Evolutionary conservation across 2,113 vertebrate species (phyloP).

Genomic region (Perca flavescens): DNA sequence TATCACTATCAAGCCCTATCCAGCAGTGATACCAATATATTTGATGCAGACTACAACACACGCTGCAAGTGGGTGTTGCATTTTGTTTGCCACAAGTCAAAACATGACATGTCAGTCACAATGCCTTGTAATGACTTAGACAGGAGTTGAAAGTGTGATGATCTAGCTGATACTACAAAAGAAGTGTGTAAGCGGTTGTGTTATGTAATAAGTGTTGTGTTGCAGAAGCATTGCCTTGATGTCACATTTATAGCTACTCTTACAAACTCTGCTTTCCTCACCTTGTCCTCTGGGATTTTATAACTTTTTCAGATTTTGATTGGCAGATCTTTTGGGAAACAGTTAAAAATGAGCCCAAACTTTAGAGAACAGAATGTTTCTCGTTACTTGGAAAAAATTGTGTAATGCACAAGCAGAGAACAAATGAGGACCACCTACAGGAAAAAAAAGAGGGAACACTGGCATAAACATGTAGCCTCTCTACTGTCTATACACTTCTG

Average conservation of each 20-base stretch:
- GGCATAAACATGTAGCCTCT: constrained; percentile 68
- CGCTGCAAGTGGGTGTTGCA: constrained; percentile 15
- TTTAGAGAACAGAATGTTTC: constrained; percentile 58
- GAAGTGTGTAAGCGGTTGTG: constrained; percentile 11
- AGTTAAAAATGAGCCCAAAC: constrained; percentile 56
- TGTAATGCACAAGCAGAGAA: constrained; percentile 46
- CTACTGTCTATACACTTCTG: constrained; percentile 42
- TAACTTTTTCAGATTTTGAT: constrained; percentile 57
- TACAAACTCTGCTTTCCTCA: constrained; percentile 30
- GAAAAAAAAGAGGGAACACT: constrained; percentile 44
- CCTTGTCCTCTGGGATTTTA: constrained; percentile 54
- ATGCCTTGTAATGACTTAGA: constrained; percentile 24
- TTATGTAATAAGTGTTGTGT: constrained; percentile 51
- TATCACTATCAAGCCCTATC: constrained; percentile 15
- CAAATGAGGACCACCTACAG: constrained; percentile 71
- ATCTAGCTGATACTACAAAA: constrained; percentile 48
- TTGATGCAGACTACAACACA: constrained; percentile 14
- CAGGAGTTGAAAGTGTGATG: constrained; percentile 26
- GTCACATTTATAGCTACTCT: constrained; percentile 30
- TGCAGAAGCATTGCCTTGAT: constrained; percentile 57
- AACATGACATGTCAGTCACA: constrained; percentile 48
- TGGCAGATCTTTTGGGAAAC: constrained; percentile 59
- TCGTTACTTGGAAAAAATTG: constrained; percentile 62
- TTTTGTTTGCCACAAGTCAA: constrained; percentile 33
- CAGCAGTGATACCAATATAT: constrained; percentile 38